phyloP scores from a whole-genome alignment of 2,113 vertebrate genomes.

The Oncorhynchus masou region DNA sequence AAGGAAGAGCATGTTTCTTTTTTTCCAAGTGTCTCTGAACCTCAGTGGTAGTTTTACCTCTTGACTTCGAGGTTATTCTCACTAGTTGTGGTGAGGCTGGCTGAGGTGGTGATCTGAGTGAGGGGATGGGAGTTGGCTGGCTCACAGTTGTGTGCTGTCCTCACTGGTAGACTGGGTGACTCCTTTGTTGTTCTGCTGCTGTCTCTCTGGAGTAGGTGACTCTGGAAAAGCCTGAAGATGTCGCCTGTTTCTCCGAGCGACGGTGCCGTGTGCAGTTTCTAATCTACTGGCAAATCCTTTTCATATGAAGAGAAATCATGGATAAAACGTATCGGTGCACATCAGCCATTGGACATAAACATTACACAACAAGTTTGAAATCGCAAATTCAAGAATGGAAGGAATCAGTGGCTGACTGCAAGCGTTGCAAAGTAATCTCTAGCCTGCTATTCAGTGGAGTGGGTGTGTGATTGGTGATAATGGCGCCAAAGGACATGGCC shows the following conservation, averaged over 20 bases:
- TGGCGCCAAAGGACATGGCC: no score
- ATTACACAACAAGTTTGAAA: no score
- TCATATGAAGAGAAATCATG: no score
- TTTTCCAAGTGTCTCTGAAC: neutral
- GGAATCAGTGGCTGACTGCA: no score
- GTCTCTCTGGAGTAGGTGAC: neutral
- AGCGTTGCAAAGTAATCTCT: no score
- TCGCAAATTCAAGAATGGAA: no score
- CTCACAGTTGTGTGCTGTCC: neutral
- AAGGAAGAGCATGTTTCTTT: neutral
- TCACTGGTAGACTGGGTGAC: neutral
- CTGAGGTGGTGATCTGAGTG: neutral
- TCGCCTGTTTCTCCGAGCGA: neutral
- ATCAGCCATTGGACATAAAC: no score
- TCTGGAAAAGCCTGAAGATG: constrained; percentile 15
- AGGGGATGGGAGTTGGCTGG: neutral
- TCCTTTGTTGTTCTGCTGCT: neutral
- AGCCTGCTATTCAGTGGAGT: no score
- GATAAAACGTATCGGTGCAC: no score
- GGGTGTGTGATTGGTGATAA: no score
- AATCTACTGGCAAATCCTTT: no score
- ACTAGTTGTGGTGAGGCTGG: neutral
- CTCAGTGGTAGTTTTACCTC: constrained; percentile 6
- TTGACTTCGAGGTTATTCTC: neutral
- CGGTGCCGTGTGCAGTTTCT: neutral